Evolutionary conservation across 2,113 vertebrate genomes (phyloP).

Genomic region (Poeciliopsis turrubarensis): DNA sequence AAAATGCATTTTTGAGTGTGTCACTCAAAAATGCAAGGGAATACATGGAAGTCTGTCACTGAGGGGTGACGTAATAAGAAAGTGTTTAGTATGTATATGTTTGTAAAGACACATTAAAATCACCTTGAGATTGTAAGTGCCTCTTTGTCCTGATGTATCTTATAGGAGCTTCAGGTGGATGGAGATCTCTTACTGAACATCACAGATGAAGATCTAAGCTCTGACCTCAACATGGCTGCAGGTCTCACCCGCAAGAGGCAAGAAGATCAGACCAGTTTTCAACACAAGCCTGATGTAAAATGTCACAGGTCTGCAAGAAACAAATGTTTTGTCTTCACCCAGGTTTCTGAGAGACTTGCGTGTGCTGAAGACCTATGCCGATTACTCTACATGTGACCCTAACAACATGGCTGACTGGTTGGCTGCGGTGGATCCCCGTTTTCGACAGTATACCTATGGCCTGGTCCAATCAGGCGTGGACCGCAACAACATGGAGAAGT

Average conservation of each 20-base stretch:
- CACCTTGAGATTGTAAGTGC: background rate
- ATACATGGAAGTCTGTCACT: background rate
- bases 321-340: slow-evolving; percentile 11
- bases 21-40: background rate
- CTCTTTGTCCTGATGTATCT: background rate
- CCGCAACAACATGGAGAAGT: slow-evolving; percentile 81
- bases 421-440: slow-evolving; percentile 86
- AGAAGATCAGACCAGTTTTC: slow-evolving; percentile 16
- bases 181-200: slow-evolving; percentile 93
- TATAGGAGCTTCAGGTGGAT: slow-evolving; percentile 92
- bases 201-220: slow-evolving; percentile 86
- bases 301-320: background rate
- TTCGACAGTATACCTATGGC: slow-evolving; percentile 95
- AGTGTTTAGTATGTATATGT: background rate
- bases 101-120: background rate
- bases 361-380: slow-evolving; percentile 92
- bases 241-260: slow-evolving; percentile 90
- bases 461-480: slow-evolving; percentile 90
- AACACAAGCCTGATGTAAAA: background rate
- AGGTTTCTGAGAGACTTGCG: slow-evolving; percentile 94
- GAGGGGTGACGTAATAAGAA: too few species aligned
- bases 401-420: slow-evolving; percentile 97
- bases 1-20: too few species aligned
- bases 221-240: slow-evolving; percentile 88
- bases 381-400: slow-evolving; percentile 94